A percentile compares a stretch with the other conserved stretches of the same genome.
Conservation (phyloP, 2,888 invertebrate species). For the Furcula furcula region DNA sequence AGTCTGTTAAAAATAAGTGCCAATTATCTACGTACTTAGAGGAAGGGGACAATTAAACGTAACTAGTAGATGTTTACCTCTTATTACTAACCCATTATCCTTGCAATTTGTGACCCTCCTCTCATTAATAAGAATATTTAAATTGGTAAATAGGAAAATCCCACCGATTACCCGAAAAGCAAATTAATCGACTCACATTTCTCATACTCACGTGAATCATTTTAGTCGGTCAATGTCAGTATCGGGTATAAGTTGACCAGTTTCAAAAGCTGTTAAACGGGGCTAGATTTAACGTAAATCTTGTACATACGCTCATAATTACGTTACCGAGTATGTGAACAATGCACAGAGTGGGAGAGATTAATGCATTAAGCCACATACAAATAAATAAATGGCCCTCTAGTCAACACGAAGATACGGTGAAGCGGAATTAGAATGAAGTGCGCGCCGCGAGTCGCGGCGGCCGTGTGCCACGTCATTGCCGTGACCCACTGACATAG, state of each 20-base stretch:
- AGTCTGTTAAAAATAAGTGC: too few relatives aligned
- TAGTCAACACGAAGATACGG: slow-evolving; percentile 57
- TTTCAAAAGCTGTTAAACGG: background rate
- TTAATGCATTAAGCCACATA: slow-evolving; percentile 23
- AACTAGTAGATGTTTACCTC: too few relatives aligned
- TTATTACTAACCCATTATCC: too few relatives aligned
- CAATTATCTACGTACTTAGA: too few relatives aligned
- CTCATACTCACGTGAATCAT: slow-evolving; percentile 54
- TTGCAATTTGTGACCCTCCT: too few relatives aligned
- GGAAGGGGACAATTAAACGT: too few relatives aligned
- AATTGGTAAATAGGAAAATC: slow-evolving; percentile 35
- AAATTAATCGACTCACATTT: slow-evolving; percentile 43
- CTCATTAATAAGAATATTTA: too few relatives aligned
- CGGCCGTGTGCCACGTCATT: slow-evolving; percentile 83
- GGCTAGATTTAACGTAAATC: background rate
- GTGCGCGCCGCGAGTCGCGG: slow-evolving; percentile 67
- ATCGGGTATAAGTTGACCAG: slow-evolving; percentile 8
- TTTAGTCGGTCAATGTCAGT: slow-evolving; percentile 67
- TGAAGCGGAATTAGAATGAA: slow-evolving; percentile 81
- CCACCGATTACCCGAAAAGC: slow-evolving; percentile 30
- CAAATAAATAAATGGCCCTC: slow-evolving; percentile 34
- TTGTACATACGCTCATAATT: background rate
- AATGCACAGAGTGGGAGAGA: slow-evolving; percentile 14
- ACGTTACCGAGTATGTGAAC: slow-evolving; percentile 13
- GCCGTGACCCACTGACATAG: slow-evolving; percentile 87